Conservation (phyloP, 2,888 invertebrate genomes). For the Cheilosia grossa region DNA sequence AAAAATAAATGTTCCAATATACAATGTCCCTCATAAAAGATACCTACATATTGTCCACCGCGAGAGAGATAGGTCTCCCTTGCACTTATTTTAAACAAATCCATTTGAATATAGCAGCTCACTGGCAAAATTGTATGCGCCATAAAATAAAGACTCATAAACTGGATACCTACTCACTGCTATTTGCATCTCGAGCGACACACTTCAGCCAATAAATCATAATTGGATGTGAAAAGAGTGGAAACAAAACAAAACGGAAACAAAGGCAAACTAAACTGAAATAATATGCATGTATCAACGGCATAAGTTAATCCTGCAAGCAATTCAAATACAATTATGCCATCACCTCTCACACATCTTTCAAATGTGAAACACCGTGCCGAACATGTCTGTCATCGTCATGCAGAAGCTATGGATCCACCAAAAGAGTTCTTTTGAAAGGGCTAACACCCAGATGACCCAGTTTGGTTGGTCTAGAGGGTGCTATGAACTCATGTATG, state of each 20-base stretch:
- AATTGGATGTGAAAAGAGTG: conserved; percentile 53
- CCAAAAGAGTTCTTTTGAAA: conserved; percentile 56
- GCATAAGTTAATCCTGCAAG: conserved; percentile 58
- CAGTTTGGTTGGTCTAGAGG: conserved; percentile 34
- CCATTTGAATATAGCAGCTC: not conserved
- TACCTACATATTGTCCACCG: not conserved
- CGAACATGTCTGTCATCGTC: conserved; percentile 24
- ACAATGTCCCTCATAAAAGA: not conserved
- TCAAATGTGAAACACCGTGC: not conserved
- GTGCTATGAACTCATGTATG: conserved; percentile 43
- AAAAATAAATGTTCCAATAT: no score
- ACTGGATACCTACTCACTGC: not conserved
- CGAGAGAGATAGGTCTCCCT: conserved; percentile 13
- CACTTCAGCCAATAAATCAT: conserved; percentile 23
- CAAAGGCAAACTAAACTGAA: not conserved
- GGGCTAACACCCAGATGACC: conserved; percentile 70
- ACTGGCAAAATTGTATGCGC: not conserved
- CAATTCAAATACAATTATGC: conserved; percentile 56
- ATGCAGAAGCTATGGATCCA: conserved; percentile 53
- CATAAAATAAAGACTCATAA: not conserved
- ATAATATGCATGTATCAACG: conserved; percentile 30
- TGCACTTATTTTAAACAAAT: conserved; percentile 23
- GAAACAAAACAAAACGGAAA: not conserved
- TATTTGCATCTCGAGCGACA: conserved; percentile 22
- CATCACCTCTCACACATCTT: conserved; percentile 46